phyloP scores from a whole-genome alignment of 53 echinoderm and acorn worm species.

The Hippasteria phrygiana region DNA sequence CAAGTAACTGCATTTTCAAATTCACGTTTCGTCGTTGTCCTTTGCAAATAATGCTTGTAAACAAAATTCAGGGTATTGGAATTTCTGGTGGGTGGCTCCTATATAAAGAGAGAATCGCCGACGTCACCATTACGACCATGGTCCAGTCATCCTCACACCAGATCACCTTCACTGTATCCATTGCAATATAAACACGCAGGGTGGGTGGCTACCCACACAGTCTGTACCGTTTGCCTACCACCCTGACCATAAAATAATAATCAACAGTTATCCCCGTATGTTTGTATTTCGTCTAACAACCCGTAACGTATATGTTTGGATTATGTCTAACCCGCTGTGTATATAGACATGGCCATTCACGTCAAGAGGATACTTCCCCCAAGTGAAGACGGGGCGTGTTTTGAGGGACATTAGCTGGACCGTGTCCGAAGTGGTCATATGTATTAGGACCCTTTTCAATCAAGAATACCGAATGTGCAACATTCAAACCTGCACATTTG shows the following conservation, averaged over 20 bases:
- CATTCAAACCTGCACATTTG: too few relatives aligned
- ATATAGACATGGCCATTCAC: background rate
- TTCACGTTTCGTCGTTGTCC: too few relatives aligned
- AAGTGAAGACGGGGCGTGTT: background rate
- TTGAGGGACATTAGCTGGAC: too few relatives aligned
- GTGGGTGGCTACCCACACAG: background rate
- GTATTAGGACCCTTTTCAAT: too few relatives aligned
- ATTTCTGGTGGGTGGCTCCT: too few relatives aligned
- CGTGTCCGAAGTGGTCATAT: too few relatives aligned
- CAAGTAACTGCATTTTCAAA: too few relatives aligned
- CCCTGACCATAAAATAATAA: background rate
- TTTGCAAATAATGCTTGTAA: too few relatives aligned
- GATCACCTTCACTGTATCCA: background rate
- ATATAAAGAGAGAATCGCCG: too few relatives aligned
- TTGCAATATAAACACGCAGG: background rate
- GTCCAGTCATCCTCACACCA: background rate
- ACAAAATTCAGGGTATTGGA: too few relatives aligned
- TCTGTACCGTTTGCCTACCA: background rate
- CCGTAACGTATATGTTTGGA: slow-evolving; percentile 44
- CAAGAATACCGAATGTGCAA: too few relatives aligned
- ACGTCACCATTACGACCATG: too few relatives aligned
- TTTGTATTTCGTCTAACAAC: slow-evolving; percentile 41
- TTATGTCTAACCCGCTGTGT: slow-evolving; percentile 31
- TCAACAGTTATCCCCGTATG: background rate
- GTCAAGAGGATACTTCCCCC: background rate